Conservation (phyloP, 2,888 invertebrate species). For the Diaperis boleti region DNA sequence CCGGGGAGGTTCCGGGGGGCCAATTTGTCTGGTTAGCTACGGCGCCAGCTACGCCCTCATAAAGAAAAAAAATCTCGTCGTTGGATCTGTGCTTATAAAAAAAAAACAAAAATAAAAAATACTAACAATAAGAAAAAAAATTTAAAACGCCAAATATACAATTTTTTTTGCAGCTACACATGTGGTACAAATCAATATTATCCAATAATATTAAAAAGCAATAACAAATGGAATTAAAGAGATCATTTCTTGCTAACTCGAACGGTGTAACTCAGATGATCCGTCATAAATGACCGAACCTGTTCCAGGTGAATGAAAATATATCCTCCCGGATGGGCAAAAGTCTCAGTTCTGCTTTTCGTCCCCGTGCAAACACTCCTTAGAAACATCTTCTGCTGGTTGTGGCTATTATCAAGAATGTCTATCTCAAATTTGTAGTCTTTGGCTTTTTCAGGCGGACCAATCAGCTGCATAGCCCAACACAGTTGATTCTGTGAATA, state of each 20-base stretch:
- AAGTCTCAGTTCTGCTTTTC: conserved; percentile 2
- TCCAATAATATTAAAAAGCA: no score
- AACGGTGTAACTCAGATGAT: conserved; percentile 19
- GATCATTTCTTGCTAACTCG: conserved; percentile 17
- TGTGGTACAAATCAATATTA: no score
- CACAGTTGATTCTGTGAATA: conserved; percentile 48
- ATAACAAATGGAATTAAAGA: neutral
- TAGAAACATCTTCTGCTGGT: conserved; percentile 48
- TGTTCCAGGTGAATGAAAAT: conserved; percentile 18
- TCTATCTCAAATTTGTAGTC: conserved; percentile 59
- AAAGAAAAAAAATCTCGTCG: no score
- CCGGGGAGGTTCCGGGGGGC: no score
- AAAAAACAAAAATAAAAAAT: no score
- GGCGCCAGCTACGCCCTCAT: no score
- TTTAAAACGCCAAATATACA: no score
- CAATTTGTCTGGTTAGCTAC: no score
- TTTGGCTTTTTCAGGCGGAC: conserved; percentile 50
- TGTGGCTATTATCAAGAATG: conserved; percentile 52
- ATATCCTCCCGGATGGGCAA: conserved; percentile 1
- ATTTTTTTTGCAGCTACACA: no score
- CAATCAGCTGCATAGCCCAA: conserved; percentile 58
- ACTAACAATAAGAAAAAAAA: no score
- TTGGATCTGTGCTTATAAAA: no score
- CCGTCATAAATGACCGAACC: conserved; percentile 21
- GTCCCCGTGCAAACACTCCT: conserved; percentile 33